phyloP scores from a whole-genome alignment of 2,113 vertebrate genomes.

The Odobenus rosmarus region DNA sequence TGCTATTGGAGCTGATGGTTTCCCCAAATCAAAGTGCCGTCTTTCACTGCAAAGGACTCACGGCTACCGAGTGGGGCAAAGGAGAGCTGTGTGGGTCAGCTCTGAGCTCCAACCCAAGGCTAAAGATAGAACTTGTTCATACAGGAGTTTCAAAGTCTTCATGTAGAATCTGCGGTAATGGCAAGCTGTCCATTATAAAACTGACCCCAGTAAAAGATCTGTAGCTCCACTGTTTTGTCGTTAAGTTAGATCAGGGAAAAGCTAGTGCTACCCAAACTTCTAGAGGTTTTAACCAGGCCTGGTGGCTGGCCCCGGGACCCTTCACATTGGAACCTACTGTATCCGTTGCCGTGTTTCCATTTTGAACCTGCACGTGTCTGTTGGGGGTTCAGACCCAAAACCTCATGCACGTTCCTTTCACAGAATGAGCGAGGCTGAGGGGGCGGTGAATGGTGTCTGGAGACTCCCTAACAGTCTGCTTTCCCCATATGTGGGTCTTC shows the following conservation, averaged over 20 bases:
- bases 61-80: fast-evolving
- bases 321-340: neutral
- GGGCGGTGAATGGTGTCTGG: neutral
- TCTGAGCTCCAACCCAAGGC: neutral
- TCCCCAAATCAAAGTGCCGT: neutral
- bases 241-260: neutral
- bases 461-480: neutral
- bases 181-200: neutral
- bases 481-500: neutral
- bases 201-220: neutral
- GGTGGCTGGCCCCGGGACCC: fast-evolving
- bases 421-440: neutral
- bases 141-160: neutral
- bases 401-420: neutral
- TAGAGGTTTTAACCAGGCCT: neutral
- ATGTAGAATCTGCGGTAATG: neutral
- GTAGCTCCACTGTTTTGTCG: no score
- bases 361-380: neutral
- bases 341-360: neutral
- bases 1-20: neutral
- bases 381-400: neutral
- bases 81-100: neutral
- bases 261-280: neutral
- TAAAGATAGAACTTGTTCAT: neutral
- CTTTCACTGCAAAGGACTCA: fast-evolving